Evolutionary conservation across 2,113 vertebrate genomes (phyloP).

Genomic region (Erythrocercus mccallii): DNA sequence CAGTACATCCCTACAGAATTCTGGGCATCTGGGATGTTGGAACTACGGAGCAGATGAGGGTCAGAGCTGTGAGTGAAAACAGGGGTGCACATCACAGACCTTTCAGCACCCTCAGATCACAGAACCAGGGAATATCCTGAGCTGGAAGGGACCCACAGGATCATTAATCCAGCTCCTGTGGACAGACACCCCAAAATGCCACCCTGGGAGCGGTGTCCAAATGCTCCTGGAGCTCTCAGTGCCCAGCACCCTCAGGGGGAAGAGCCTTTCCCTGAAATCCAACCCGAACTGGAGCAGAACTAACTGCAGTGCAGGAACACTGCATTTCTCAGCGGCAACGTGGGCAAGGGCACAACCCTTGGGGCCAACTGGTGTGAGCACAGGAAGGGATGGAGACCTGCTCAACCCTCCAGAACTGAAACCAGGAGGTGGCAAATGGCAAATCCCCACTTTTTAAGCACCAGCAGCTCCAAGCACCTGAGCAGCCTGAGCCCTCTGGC

Average conservation of each 20-base stretch:
- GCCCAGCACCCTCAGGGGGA: not conserved
- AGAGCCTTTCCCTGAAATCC: not conserved
- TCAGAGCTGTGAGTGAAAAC: not conserved
- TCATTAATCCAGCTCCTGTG: not conserved
- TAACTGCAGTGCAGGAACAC: rapidly evolving
- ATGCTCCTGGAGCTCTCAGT: not conserved
- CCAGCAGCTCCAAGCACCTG: not conserved
- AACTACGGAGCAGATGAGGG: not conserved
- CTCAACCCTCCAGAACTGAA: not conserved
- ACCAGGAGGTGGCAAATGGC: rapidly evolving
- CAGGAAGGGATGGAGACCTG: rapidly evolving
- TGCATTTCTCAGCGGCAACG: rapidly evolving
- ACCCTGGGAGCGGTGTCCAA: rapidly evolving
- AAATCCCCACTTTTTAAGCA: not conserved
- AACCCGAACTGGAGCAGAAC: not conserved
- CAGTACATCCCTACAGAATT: rapidly evolving
- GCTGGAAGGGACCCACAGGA: not conserved
- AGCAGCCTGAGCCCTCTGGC: not conserved
- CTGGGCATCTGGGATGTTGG: not conserved
- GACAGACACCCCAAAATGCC: not conserved
- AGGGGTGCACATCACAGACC: not conserved
- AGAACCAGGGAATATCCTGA: not conserved
- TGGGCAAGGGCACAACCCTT: not conserved
- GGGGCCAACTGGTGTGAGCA: rapidly evolving
- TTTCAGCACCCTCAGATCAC: rapidly evolving